phyloP scores from a whole-genome alignment of 2,113 vertebrate species.

The Clarias magur region DNA sequence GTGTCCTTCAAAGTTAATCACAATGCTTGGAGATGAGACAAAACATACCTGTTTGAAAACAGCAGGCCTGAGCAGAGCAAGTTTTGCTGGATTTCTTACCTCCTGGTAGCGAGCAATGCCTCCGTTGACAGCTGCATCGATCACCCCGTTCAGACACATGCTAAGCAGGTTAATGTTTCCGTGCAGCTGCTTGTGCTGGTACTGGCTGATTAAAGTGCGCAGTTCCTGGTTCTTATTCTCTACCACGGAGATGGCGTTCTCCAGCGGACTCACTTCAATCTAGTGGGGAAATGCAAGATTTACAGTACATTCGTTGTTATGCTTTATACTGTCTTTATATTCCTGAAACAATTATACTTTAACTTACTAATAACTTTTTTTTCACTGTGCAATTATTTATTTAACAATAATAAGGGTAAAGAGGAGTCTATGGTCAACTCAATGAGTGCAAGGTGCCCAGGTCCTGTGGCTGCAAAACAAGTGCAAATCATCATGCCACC shows the following conservation, averaged over 20 bases:
- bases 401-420: no score
- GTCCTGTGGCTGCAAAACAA: no score
- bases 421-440: no score
- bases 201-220: slow-evolving; percentile 92
- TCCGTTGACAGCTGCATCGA: slow-evolving; percentile 94
- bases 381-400: no score
- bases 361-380: no score
- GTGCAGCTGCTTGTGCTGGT: slow-evolving; percentile 94
- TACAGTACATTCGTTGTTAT: no score
- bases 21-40: neutral
- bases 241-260: slow-evolving; percentile 94
- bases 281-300: slow-evolving; percentile 57
- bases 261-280: slow-evolving; percentile 96
- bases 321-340: no score
- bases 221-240: slow-evolving; percentile 99
- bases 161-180: slow-evolving; percentile 96
- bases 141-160: slow-evolving; percentile 98
- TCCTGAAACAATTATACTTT: no score
- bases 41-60: neutral
- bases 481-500: no score
- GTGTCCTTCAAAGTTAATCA: neutral
- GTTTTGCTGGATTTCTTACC: slow-evolving; percentile 68
- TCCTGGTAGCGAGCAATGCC: slow-evolving; percentile 97
- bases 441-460: no score
- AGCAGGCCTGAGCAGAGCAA: neutral